A percentile compares a stretch with the other conserved stretches of the same genome.
Conservation (phyloP, 2,797 vertebrate genomes). For the Ambastaia sidthimunki region DNA sequence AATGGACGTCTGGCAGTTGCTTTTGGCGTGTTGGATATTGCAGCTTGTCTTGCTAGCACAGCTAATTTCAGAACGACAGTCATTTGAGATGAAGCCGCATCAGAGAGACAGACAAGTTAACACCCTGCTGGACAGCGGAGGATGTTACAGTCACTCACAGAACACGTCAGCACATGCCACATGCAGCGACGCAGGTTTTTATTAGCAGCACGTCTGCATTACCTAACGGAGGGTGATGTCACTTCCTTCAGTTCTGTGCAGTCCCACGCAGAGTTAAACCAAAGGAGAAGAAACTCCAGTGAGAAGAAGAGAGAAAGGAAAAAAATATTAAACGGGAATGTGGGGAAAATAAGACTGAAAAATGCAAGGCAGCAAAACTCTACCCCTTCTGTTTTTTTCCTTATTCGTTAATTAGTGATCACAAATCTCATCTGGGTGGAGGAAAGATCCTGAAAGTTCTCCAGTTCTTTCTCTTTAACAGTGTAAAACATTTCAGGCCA, state of each 20-base stretch:
- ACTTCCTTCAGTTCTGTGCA: background rate
- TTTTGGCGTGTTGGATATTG: constrained; percentile 11
- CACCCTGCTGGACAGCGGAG: constrained; percentile 16
- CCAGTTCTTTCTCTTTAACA: too few relatives aligned
- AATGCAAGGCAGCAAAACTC: constrained; percentile 72
- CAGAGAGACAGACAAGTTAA: constrained; percentile 35
- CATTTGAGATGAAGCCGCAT: constrained; percentile 26
- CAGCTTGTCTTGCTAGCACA: constrained; percentile 25
- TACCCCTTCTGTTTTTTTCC: background rate
- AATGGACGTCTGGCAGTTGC: constrained; percentile 24
- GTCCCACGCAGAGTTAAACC: constrained; percentile 25
- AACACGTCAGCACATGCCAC: background rate
- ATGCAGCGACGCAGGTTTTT: constrained; percentile 24
- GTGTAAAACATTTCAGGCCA: too few relatives aligned
- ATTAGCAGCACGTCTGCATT: constrained; percentile 22
- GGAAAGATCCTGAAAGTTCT: too few relatives aligned
- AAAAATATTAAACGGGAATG: constrained; percentile 40
- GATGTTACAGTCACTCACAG: constrained; percentile 25
- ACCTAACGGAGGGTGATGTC: constrained; percentile 21
- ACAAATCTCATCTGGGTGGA: too few relatives aligned
- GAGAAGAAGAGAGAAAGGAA: constrained; percentile 58
- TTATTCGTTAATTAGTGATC: too few relatives aligned
- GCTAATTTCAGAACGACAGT: background rate
- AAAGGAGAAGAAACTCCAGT: constrained; percentile 64
- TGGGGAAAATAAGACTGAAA: constrained; percentile 45